Conservation (phyloP, 2,797 vertebrate species). For the Trichosurus vulpecula region DNA sequence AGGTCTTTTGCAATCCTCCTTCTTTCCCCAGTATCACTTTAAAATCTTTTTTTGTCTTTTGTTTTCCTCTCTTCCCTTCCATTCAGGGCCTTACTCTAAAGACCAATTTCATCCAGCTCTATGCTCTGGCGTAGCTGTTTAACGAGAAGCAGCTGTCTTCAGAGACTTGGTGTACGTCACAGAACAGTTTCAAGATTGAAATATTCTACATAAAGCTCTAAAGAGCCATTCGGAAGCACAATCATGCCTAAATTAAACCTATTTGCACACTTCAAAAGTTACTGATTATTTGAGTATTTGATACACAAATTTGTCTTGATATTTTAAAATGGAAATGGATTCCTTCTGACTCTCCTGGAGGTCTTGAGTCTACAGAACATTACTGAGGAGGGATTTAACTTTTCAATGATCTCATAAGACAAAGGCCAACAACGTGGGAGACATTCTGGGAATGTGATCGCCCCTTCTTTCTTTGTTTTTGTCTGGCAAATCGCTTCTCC, state of each 20-base stretch:
- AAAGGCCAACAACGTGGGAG: neutral
- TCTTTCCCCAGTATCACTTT: neutral
- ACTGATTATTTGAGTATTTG: neutral
- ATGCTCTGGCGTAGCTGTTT: neutral
- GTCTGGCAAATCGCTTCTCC: constrained; percentile 14
- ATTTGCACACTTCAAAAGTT: neutral
- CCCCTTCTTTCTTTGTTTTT: neutral
- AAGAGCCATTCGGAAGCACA: neutral
- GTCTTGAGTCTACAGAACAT: neutral
- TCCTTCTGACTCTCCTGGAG: neutral
- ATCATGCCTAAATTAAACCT: neutral
- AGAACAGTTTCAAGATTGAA: neutral
- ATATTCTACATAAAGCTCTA: neutral
- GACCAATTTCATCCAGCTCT: neutral
- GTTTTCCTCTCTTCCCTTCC: neutral
- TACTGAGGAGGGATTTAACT: neutral
- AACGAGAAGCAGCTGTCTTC: neutral
- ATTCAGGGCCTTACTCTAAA: neutral
- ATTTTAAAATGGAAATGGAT: neutral
- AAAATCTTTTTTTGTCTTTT: neutral
- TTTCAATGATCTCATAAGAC: neutral
- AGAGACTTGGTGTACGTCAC: rapidly evolving
- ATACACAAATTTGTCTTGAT: neutral
- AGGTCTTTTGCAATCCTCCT: neutral
- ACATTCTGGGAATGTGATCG: neutral